Base-by-base conservation (phyloP, 2,888 invertebrate genomes). In the Cryptus armator region DNA sequence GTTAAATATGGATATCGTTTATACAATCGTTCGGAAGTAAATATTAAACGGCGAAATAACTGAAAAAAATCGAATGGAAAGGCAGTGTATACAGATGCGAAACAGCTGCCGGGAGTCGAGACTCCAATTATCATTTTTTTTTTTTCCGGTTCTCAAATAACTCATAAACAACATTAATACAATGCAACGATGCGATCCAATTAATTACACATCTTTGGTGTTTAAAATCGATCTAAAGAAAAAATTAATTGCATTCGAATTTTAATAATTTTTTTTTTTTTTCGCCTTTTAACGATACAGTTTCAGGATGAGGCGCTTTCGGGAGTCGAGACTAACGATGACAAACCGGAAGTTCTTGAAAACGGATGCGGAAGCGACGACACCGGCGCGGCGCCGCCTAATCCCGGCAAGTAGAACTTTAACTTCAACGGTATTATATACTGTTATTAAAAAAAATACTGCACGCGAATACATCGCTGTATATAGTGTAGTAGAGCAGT, bases 241-340 rank as follows among this genome's bases (percentile, higher is more conserved):
- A 7, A 37, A 37, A 37, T 7, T 0, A 37, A 37, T 37, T 37
- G 37, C 9, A 37, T 66, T 16, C 43, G 43, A 37, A 5, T 70
- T 51, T 12, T 2, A 19, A 6, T 12, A 19, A 12, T 19, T 59
- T 51, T 74, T 59, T 56, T 24, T 56, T 56, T 9, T n/a, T 56
- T 2, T 16, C 66, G 14, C 29, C 46, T 3, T 24, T 24, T 24
- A 43, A 77, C 7, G 2, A 71, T 78, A 62, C 53, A 78, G 84
- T 86, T 81, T 71, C 86, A 87, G 81, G 77, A 84, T 71, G 88
- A 86, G 71, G 85, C 81, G 37, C 56, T 84, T 37, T 74, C 85
- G 76, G 86, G 78, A 72, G 77, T 84, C 64, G 85, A 62, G 79
- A 85, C 78, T 53, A 77, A 79, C 62, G 85, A 87, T 81, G 89